Evolutionary conservation across 2,888 invertebrate species (phyloP).

Genomic region (Synanthedon formicaeformis): DNA sequence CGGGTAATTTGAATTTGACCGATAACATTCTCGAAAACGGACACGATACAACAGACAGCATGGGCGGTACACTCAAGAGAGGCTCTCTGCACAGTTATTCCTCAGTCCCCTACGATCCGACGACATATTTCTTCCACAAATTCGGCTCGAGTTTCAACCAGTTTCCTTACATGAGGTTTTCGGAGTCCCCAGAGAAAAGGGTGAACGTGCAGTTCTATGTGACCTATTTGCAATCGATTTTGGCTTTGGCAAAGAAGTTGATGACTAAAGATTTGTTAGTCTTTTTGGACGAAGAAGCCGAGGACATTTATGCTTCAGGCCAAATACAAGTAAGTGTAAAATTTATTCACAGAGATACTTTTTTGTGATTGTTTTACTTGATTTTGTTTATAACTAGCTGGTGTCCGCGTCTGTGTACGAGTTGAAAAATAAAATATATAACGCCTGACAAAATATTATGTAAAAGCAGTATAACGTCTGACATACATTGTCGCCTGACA

Average conservation of each 20-base stretch:
- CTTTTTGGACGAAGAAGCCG: conserved; percentile 86
- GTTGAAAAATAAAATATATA: too few species aligned
- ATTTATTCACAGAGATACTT: too few species aligned
- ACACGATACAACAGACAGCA: conserved; percentile 39
- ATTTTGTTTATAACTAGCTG: too few species aligned
- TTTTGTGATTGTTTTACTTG: too few species aligned
- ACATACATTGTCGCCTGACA: too few species aligned
- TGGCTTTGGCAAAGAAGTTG: conserved; percentile 85
- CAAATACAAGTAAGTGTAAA: conserved; percentile 72
- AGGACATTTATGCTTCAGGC: conserved; percentile 80
- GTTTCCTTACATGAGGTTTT: conserved; percentile 84
- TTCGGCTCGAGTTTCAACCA: conserved; percentile 95
- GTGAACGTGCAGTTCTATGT: conserved; percentile 78
- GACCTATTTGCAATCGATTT: conserved; percentile 82
- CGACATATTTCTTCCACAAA: conserved; percentile 89
- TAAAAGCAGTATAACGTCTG: too few species aligned
- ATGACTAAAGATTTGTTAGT: conserved; percentile 85
- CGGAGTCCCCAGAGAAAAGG: conserved; percentile 78
- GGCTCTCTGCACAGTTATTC: conserved; percentile 70
- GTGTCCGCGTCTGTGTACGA: too few species aligned
- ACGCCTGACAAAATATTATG: too few species aligned
- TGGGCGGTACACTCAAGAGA: conserved; percentile 43
- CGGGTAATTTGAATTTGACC: conserved; percentile 80
- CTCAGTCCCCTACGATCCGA: conserved; percentile 82
- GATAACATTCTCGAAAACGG: conserved; percentile 56